A percentile compares a stretch with the other conserved stretches of the same genome.
Conservation (phyloP, 2,113 vertebrate genomes). For the Ceyx cyanopectus region DNA sequence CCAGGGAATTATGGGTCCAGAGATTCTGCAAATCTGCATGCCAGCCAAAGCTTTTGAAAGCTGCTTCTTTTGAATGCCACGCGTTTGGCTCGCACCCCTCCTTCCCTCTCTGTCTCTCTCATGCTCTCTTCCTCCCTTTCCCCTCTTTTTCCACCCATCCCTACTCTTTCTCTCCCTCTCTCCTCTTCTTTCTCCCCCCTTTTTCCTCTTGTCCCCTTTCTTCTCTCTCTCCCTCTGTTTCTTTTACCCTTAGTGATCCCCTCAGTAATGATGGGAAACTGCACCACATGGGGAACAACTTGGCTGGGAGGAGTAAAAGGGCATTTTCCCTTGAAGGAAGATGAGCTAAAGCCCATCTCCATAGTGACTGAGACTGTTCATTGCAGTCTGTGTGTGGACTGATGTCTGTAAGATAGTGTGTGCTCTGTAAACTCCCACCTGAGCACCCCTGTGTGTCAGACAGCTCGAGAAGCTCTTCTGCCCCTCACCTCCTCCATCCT, state of each 20-base stretch:
- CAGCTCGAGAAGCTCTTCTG: background rate
- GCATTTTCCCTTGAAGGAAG: background rate
- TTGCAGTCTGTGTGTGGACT: background rate
- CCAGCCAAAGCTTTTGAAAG: slow-evolving; percentile 74
- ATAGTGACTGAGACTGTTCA: background rate
- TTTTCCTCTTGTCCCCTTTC: background rate
- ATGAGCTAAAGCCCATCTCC: background rate
- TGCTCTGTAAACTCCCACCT: background rate
- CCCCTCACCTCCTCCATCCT: background rate
- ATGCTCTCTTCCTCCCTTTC: background rate
- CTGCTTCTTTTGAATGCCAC: slow-evolving; percentile 68
- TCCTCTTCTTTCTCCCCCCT: background rate
- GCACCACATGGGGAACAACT: background rate
- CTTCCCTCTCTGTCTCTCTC: slow-evolving; percentile 19
- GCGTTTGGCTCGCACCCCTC: slow-evolving; percentile 44
- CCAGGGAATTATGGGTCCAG: slow-evolving; percentile 72
- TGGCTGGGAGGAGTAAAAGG: background rate
- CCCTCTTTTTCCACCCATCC: background rate
- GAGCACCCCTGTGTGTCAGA: background rate
- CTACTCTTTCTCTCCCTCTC: background rate
- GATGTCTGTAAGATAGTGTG: background rate
- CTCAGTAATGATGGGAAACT: background rate
- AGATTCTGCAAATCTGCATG: slow-evolving; percentile 67
- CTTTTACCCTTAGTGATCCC: background rate
- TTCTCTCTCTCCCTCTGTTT: background rate